Conservation (phyloP, 2,797 vertebrate species). For the Clamator glandarius region DNA sequence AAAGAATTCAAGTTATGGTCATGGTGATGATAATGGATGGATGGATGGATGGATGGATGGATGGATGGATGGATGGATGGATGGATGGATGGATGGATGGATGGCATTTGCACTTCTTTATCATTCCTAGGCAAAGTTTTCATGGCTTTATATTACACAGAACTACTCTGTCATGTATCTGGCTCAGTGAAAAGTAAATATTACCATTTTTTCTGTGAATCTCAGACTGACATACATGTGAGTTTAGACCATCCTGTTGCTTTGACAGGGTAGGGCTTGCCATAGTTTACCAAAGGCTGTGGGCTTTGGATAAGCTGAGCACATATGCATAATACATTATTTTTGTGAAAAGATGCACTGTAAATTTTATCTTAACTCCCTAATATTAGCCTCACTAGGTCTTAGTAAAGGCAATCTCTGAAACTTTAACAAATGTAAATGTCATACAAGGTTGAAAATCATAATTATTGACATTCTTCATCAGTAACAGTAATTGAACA, state of each 20-base stretch:
- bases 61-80: not conserved
- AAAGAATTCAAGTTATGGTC: not conserved
- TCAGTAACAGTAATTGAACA: slow-evolving; percentile 51
- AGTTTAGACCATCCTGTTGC: not conserved
- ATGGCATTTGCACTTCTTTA: not conserved
- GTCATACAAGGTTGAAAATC: slow-evolving; percentile 5
- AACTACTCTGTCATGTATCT: not conserved
- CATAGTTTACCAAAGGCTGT: not conserved
- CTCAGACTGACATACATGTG: not conserved
- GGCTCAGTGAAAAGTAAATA: not conserved
- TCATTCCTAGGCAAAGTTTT: not conserved
- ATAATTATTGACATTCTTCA: slow-evolving; percentile 55
- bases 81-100: not conserved
- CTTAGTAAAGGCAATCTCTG: not conserved
- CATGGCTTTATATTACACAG: not conserved
- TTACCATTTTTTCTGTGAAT: not conserved
- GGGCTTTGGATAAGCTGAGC: not conserved
- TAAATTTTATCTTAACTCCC: not conserved
- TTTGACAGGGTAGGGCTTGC: not conserved
- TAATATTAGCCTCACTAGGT: not conserved
- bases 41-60: too few relatives aligned
- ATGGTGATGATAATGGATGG: not conserved
- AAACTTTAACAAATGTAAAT: slow-evolving; percentile 30
- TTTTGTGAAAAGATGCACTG: not conserved
- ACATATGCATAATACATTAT: not conserved